A percentile compares a stretch with the other conserved stretches of the same genome.
Evolutionary conservation across 1,140 invertebrate species (phyloP).

Genomic region (Bombus confusus): DNA sequence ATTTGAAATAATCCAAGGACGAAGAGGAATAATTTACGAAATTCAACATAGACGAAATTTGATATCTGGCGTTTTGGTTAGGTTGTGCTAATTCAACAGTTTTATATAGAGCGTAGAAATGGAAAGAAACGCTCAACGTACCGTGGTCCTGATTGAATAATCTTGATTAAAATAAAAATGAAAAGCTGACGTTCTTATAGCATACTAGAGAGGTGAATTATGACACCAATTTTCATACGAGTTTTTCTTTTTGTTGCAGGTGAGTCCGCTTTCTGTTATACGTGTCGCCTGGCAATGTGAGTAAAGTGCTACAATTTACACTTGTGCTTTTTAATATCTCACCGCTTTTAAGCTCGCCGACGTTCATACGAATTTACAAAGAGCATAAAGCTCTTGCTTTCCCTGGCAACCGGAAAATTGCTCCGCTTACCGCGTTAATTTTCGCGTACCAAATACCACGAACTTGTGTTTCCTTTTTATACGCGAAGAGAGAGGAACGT

Average conservation of each 20-base stretch:
- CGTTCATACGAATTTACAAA: constrained; percentile 27
- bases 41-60: too few species aligned
- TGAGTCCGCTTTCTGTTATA: constrained; percentile 51
- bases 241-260: constrained; percentile 59
- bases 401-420: not conserved
- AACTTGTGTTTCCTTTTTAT: not conserved
- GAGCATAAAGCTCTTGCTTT: not conserved
- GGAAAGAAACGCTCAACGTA: too few species aligned
- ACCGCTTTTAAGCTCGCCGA: not conserved
- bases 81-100: too few species aligned
- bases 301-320: constrained; percentile 10
- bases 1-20: too few species aligned
- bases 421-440: not conserved
- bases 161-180: not conserved
- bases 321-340: constrained; percentile 28
- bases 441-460: not conserved
- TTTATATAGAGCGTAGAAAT: too few species aligned
- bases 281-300: not conserved
- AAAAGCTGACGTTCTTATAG: not conserved
- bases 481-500: not conserved
- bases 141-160: too few species aligned
- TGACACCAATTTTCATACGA: not conserved
- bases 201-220: too few species aligned
- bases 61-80: too few species aligned
- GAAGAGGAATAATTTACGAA: too few species aligned